These are phyloP conservation scores for Pachymerium ferrugineum DNA, from an alignment of 2,888 invertebrate genomes.

Conservation along the genomic window DNA sequence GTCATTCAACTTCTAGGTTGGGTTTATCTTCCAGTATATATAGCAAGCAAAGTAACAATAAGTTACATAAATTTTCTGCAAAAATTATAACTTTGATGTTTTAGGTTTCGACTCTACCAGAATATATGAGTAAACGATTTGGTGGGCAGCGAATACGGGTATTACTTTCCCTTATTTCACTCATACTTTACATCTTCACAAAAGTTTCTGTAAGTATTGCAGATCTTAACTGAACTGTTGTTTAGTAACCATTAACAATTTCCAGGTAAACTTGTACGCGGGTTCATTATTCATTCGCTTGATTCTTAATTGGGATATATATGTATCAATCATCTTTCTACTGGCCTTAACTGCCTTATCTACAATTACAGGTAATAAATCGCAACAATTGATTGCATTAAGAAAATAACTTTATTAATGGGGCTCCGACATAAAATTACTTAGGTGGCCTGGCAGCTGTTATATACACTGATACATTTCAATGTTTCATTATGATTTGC, in stretches of 20 bases:
- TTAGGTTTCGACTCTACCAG: slow-evolving; percentile 48
- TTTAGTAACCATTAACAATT: slow-evolving; percentile 6
- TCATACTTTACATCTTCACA: slow-evolving; percentile 49
- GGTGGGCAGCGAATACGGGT: slow-evolving; percentile 47
- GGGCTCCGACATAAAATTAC: background rate
- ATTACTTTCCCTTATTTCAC: slow-evolving; percentile 47
- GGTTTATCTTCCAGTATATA: slow-evolving; percentile 50
- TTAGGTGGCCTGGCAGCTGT: slow-evolving; percentile 43
- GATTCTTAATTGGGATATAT: slow-evolving; percentile 49
- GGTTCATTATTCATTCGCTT: slow-evolving; percentile 51
- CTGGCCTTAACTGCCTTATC: slow-evolving; percentile 47
- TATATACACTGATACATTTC: slow-evolving; percentile 48
- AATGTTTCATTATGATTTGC: slow-evolving; percentile 48
- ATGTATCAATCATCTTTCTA: slow-evolving; percentile 46
- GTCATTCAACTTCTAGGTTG: slow-evolving; percentile 49
- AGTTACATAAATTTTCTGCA: background rate
- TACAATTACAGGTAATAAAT: slow-evolving; percentile 45
- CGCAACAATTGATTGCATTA: background rate
- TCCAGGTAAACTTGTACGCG: slow-evolving; percentile 51
- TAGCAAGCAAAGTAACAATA: slow-evolving; percentile 45
- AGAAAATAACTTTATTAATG: too few relatives aligned
- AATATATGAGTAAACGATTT: slow-evolving; percentile 49
- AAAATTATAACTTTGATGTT: background rate
- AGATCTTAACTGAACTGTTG: too few relatives aligned
- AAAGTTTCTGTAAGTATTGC: slow-evolving; percentile 49